Evolutionary conservation across 2,888 invertebrate genomes (phyloP).

Genomic region (Ophioninae sp.): DNA sequence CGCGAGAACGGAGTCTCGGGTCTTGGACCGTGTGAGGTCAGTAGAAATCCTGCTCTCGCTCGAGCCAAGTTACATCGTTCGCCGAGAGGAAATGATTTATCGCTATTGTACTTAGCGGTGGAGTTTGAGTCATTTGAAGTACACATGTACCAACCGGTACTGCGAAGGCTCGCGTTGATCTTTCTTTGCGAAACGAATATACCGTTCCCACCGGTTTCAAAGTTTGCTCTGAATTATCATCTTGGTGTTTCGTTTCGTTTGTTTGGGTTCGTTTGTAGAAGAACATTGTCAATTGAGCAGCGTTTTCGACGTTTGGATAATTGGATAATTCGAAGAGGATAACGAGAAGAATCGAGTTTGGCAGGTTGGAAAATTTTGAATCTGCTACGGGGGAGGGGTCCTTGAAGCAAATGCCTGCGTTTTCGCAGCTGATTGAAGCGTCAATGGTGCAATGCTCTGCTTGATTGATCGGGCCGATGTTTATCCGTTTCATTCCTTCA

Average conservation of each 20-base stretch:
- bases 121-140: not conserved
- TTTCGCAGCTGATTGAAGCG: not conserved
- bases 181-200: not conserved
- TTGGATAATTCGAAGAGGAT: not conserved
- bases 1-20: slow-evolving; percentile 38
- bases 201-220: not conserved
- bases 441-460: not conserved
- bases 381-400: not conserved
- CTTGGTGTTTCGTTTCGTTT: not conserved
- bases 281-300: not conserved
- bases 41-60: slow-evolving; percentile 54
- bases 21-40: slow-evolving; percentile 48
- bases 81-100: not conserved
- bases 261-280: not conserved
- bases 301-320: not conserved
- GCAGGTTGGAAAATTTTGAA: not conserved
- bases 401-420: not conserved
- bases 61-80: slow-evolving; percentile 36
- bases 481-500: not conserved
- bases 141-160: not conserved
- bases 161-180: not conserved
- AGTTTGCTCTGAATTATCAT: not conserved
- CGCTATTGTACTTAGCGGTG: not conserved
- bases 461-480: too few species aligned
- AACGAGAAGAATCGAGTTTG: not conserved